Percentiles rank a stretch among this genome's conserved stretches.
These are phyloP conservation scores for Tachypleus tridentatus DNA, from an alignment of 1,140 invertebrate genomes.

Conservation along the genomic window DNA sequence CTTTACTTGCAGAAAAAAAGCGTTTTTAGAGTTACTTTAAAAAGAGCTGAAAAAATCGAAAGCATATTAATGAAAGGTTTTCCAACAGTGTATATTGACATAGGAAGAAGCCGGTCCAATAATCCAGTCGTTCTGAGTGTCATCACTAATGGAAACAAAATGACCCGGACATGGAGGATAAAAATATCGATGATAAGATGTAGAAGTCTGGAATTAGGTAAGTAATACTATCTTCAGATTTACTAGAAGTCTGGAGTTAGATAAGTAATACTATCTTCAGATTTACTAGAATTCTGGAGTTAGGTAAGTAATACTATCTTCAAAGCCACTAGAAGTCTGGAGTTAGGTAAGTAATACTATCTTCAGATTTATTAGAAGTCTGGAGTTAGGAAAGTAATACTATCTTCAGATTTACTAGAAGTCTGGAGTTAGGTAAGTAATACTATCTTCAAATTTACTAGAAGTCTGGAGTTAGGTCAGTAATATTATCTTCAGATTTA, in stretches of 20 bases:
- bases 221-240: neutral
- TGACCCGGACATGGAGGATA: conserved; percentile 26
- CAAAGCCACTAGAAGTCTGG: conserved; percentile 16
- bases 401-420: no score
- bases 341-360: conserved; percentile 27
- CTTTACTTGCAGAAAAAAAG: no score
- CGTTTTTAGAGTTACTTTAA: no score
- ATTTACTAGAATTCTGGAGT: no score
- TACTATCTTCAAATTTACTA: conserved; percentile 21
- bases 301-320: no score
- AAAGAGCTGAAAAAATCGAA: no score
- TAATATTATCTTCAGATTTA: neutral
- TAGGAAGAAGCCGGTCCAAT: conserved; percentile 44
- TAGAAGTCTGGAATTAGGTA: conserved; percentile 44
- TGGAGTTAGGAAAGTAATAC: no score
- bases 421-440: no score
- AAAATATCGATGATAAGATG: conserved; percentile 58
- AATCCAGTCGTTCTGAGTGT: conserved; percentile 43
- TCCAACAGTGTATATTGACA: conserved; percentile 64
- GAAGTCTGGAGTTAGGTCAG: conserved; percentile 43
- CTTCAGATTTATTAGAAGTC: no score
- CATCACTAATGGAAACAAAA: conserved; percentile 24
- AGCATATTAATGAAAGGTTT: conserved; percentile 11
- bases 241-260: no score
- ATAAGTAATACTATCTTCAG: no score